phyloP scores from a whole-genome alignment of 2,888 invertebrate genomes.

The Lithophane semibrunnea region DNA sequence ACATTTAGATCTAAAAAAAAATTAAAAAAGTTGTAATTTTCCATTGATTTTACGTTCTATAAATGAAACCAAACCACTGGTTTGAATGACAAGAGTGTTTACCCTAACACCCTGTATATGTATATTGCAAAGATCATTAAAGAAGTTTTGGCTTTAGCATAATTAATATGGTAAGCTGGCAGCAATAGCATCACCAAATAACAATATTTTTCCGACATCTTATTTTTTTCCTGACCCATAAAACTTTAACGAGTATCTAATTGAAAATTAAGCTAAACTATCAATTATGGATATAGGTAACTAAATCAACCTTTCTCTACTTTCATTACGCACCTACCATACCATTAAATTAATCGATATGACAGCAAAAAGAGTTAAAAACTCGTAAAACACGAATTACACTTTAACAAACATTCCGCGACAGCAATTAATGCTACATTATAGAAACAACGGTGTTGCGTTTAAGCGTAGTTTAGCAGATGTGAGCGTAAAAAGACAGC shows the following conservation, averaged over 20 bases:
- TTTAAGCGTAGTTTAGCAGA: slow-evolving; percentile 69
- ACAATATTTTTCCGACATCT: background rate
- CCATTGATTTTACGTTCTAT: too few relatives aligned
- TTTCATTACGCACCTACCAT: slow-evolving; percentile 5
- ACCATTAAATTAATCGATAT: slow-evolving; percentile 40
- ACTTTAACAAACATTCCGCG: slow-evolving; percentile 53
- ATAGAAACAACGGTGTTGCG: slow-evolving; percentile 48
- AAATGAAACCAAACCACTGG: too few relatives aligned
- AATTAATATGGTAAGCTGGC: too few relatives aligned
- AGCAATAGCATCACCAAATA: too few relatives aligned
- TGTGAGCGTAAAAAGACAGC: slow-evolving; percentile 72
- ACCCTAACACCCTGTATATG: too few relatives aligned
- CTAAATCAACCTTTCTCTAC: slow-evolving; percentile 25
- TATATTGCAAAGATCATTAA: too few relatives aligned
- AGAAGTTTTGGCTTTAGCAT: too few relatives aligned
- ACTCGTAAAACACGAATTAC: slow-evolving; percentile 56
- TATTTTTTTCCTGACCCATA: background rate
- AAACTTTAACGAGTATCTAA: background rate
- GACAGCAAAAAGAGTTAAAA: slow-evolving; percentile 42
- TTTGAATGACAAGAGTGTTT: too few relatives aligned
- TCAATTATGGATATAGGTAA: slow-evolving; percentile 4
- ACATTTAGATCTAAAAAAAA: too few relatives aligned
- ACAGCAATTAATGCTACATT: slow-evolving; percentile 36
- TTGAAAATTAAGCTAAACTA: slow-evolving; percentile 19
- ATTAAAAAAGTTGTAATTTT: too few relatives aligned